phyloP scores from a whole-genome alignment of 2,797 vertebrate genomes.

The Cryptoblepharus egeriae region DNA sequence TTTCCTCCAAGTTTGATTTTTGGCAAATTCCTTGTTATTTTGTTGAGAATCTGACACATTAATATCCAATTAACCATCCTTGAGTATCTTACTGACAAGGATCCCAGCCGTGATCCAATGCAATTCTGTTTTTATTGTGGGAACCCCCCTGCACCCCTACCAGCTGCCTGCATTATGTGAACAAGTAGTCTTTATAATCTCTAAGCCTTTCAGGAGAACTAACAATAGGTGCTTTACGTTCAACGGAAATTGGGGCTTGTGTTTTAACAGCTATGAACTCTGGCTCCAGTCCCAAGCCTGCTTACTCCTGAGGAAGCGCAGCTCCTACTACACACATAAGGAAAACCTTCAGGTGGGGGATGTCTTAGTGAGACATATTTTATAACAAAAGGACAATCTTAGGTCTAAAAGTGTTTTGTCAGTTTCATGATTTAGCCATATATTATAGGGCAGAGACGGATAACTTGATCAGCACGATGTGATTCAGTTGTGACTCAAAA shows the following conservation, averaged over 20 bases:
- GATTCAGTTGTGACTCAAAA: too few species aligned
- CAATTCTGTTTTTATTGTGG: slow-evolving; percentile 49
- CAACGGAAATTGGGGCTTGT: slow-evolving; percentile 26
- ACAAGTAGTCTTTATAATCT: slow-evolving; percentile 70
- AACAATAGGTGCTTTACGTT: slow-evolving; percentile 60
- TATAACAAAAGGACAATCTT: neutral
- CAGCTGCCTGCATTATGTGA: slow-evolving; percentile 65
- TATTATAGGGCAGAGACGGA: neutral
- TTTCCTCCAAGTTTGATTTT: slow-evolving; percentile 75
- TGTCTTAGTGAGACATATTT: neutral
- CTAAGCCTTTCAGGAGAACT: slow-evolving; percentile 3
- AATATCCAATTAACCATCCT: slow-evolving; percentile 77
- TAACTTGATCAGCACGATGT: neutral
- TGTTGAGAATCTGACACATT: slow-evolving; percentile 77
- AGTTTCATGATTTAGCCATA: neutral
- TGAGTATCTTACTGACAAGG: slow-evolving; percentile 73
- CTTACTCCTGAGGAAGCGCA: neutral
- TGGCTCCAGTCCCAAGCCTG: slow-evolving; percentile 4
- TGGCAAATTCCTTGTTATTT: slow-evolving; percentile 77
- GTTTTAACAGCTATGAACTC: slow-evolving; percentile 44
- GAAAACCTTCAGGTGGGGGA: neutral
- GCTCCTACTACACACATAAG: neutral
- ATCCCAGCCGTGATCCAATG: slow-evolving; percentile 64
- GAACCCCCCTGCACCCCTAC: slow-evolving; percentile 44
- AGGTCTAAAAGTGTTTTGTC: neutral